Evolutionary conservation across 2,113 vertebrate genomes (phyloP).

Genomic region (Myotis lucifugus): DNA sequence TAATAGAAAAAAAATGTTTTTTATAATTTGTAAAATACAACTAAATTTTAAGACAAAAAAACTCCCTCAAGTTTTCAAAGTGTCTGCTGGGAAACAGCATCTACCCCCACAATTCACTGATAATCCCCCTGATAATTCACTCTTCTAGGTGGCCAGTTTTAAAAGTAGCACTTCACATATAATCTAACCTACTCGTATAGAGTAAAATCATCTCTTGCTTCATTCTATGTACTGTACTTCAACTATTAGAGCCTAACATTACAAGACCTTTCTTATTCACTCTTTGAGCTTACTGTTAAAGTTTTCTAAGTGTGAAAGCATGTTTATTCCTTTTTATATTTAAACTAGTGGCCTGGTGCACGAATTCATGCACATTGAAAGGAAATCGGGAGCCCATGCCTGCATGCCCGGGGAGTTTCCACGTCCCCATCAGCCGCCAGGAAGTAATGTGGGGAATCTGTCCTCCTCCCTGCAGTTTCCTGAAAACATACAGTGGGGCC

Average conservation of each 20-base stretch:
- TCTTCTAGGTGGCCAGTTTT: not conserved
- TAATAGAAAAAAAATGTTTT: not conserved
- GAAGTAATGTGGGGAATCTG: too few species aligned
- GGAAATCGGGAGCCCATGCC: too few species aligned
- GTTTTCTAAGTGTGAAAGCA: not conserved
- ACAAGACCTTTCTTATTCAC: not conserved
- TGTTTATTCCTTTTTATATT: not conserved
- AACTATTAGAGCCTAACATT: not conserved
- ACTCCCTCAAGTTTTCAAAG: not conserved
- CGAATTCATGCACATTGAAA: too few species aligned
- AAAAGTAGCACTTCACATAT: not conserved
- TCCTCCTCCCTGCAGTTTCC: too few species aligned
- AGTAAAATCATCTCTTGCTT: not conserved
- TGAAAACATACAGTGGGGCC: too few species aligned
- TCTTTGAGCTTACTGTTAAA: not conserved
- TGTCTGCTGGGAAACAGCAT: not conserved
- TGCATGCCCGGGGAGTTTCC: too few species aligned
- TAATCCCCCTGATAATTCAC: not conserved
- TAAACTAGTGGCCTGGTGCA: not conserved
- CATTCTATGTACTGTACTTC: not conserved
- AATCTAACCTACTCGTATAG: not conserved
- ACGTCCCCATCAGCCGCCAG: too few species aligned
- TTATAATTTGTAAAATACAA: not conserved
- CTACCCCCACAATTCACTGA: not conserved
- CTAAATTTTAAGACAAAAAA: not conserved